These are phyloP conservation scores for Chaetodon trifasciatus DNA, from an alignment of 2,797 vertebrate genomes.

Conservation along the genomic window DNA sequence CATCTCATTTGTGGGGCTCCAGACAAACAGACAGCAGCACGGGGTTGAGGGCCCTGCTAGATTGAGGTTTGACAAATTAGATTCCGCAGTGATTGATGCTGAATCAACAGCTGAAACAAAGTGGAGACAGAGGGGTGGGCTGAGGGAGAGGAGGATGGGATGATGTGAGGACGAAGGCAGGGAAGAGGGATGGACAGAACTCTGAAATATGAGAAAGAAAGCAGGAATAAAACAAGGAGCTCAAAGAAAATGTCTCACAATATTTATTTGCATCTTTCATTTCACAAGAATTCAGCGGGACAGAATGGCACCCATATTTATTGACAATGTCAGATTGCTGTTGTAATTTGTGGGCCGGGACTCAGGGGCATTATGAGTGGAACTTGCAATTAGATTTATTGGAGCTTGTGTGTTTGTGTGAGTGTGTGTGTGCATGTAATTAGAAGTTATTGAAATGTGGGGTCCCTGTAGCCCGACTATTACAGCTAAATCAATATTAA, in stretches of 20 bases:
- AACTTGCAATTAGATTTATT: slow-evolving; percentile 79
- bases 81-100: slow-evolving; percentile 79
- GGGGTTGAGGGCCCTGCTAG: slow-evolving; percentile 69
- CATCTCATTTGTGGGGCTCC: slow-evolving; percentile 79
- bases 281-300: slow-evolving; percentile 45
- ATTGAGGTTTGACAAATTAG: slow-evolving; percentile 82
- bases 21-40: slow-evolving; percentile 76
- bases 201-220: slow-evolving; percentile 22
- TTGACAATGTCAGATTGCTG: slow-evolving; percentile 77
- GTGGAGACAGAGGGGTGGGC: slow-evolving; percentile 39
- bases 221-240: neutral
- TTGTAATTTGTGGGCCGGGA: slow-evolving; percentile 77
- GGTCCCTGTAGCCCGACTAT: slow-evolving; percentile 73
- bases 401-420: slow-evolving; percentile 50
- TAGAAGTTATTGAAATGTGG: slow-evolving; percentile 81
- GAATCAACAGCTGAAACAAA: slow-evolving; percentile 77
- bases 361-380: slow-evolving; percentile 63
- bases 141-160: slow-evolving; percentile 16
- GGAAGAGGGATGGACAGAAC: slow-evolving; percentile 7
- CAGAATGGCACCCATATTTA: slow-evolving; percentile 74
- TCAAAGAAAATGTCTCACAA: slow-evolving; percentile 58
- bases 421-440: slow-evolving; percentile 62
- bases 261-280: slow-evolving; percentile 64
- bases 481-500: slow-evolving; percentile 83
- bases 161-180: slow-evolving; percentile 24